Evolutionary conservation across 2,113 vertebrate genomes (phyloP), one percentile per base, ranked within the genome.

Genomic region (Nothobranchius kuhntae): DNA sequence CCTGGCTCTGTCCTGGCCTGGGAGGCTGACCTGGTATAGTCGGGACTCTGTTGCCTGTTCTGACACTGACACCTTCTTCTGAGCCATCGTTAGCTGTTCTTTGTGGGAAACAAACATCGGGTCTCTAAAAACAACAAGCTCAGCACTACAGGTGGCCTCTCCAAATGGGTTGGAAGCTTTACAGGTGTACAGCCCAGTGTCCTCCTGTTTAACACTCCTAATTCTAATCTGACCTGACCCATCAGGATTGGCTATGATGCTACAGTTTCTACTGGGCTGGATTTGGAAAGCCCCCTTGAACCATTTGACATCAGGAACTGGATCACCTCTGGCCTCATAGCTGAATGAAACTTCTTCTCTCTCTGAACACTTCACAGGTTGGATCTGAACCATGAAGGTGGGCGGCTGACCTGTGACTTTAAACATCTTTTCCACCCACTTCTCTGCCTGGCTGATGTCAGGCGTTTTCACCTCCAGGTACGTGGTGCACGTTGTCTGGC

Each of bases 211-310:
- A 35, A 94, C 89, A 1, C 84, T 85, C 48, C 82, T 86, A 45
- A 96, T 68, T 0, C 70, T 93, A 51, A 98, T 88, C 1, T 80
- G 92, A 7, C 97, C 97, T 0, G 93, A 95, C 24, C 95, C 94
- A 1, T 95, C 94, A 1, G 90, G 69, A n/a, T 90, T 91, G 48
- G 92, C 84, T 71, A 79, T 82, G 45, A 96, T 56, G 17, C 91
- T 89, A 30, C 38, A 92, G 45, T 72, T 90, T 0, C 71, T 83
- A 38, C 81, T 89, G 0, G 94, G 84, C 65, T 87, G 91, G 71
- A 97, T 89, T 72, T 89, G 91, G 53, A 85, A 54, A 0, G 74
- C 87, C 7, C 90, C 94, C 62, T 86, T 95, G 85, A 94, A 95
- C 96, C 96, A 96, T 15, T 86, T 89, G 35, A 97, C 80, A 0